Percentiles rank a stretch among this genome's conserved stretches.
Conservation (phyloP, 1,140 invertebrate genomes). For the roundworm (Caenorhabditis elegans) region WBcel235 BX284605.5:13351501-13352000, state of each 20-base stretch:
- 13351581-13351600: slow-evolving; percentile 20
- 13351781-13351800: no score
- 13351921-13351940: not conserved
- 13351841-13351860: slow-evolving; percentile 4
- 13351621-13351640: slow-evolving; percentile 8
- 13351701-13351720: not conserved
- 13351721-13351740: not conserved
- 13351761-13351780: not conserved
- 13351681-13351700: not conserved
- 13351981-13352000: not conserved
- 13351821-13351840: not conserved
- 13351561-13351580: no score
- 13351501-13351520: no score
- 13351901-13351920: not conserved
- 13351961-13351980: not conserved
- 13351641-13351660: slow-evolving; percentile 3
- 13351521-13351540: no score
- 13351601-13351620: not conserved
- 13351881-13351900: no score
- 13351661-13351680: slow-evolving; percentile 7
- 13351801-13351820: slow-evolving; percentile 17
- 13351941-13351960: not conserved
- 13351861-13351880: not conserved
- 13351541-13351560: no score
- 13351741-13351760: not conserved